These are phyloP conservation scores for Maccullochella peelii DNA, from an alignment of 2,113 vertebrate genomes.

Conservation along the genomic window DNA sequence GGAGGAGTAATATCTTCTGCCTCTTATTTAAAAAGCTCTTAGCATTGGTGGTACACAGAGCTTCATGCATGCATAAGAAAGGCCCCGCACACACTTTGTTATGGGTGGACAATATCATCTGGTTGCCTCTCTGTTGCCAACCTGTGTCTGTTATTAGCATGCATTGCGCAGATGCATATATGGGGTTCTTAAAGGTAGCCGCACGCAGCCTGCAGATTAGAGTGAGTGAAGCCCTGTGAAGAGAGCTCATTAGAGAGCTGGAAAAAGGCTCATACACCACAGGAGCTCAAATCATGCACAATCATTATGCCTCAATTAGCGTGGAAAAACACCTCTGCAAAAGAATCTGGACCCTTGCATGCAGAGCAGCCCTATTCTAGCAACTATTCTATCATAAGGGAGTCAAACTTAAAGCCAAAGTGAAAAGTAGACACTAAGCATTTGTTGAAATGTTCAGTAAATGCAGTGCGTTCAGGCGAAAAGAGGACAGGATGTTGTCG, in stretches of 20 bases:
- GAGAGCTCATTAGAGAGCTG: conserved; percentile 62
- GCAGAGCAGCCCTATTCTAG: conserved; percentile 4
- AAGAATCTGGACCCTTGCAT: conserved; percentile 27
- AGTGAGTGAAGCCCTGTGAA: conserved; percentile 32
- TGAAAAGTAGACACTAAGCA: neutral
- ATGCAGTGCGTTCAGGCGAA: neutral
- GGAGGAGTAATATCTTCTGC: conserved; percentile 13
- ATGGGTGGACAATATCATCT: neutral
- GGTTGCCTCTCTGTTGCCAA: neutral
- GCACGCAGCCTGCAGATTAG: conserved; percentile 16
- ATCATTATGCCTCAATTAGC: conserved; percentile 60
- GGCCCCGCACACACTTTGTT: neutral
- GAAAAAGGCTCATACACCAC: conserved; percentile 41
- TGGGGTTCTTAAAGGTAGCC: conserved; percentile 10
- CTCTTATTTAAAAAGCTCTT: conserved; percentile 4
- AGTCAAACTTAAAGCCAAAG: neutral
- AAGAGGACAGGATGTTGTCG: neutral
- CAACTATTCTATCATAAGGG: neutral
- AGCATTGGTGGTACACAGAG: neutral
- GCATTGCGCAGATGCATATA: neutral
- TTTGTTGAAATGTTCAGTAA: neutral
- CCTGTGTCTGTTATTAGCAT: neutral
- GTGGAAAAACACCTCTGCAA: conserved; percentile 42
- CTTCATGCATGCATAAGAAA: conserved; percentile 13
- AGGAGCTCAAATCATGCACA: conserved; percentile 53